Base-by-base conservation (phyloP, 2,888 invertebrate genomes). In the Ferdinandea cuprea region DNA sequence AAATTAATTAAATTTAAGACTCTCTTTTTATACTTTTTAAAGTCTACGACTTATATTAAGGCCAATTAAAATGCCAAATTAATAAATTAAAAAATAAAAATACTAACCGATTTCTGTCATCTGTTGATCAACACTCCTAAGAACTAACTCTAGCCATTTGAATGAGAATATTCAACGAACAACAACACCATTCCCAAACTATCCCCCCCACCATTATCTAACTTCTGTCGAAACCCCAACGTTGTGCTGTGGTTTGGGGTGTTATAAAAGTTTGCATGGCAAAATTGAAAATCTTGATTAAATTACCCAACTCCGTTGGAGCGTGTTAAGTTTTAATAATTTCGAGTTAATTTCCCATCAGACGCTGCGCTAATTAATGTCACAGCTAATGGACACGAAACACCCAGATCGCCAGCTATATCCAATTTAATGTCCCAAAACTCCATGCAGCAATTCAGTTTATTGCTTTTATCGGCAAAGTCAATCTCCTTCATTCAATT, bases 401-500 rank as follows among this genome's bases (percentile, higher is more conserved):
- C 80, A 76, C 71, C 68, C n/a, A 17, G 15, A 40, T 40, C 15
- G 19, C 35, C 35, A 65, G 66, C 66, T 54, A 76, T 58, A 69
- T 71, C 80, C 80, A 79, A 80, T 83, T 81, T 73, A 81, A 78
- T 74, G 58, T 81, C 78, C 83, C 65, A 69, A 85, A 83, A 83
- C 69, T 74, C 83, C 63, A 28, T 78, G 73, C 85, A 83, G 78
- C 83, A 83, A 83, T 83, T 78, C 83, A 78, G 77, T 83, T 83
- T 83, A 83, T 83, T 83, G 83, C 83, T 83, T 83, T 83, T 83
- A 83, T 83, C 83, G 83, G 52, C 78, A 21, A 83, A 83, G 83
- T 78, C 83, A 83, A 83, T 83, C 83, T 83, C 83, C 83, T 83
- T 83, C 78, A 71, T 83, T 83, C 83, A 83, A 83, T 83, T 83